phyloP scores from a whole-genome alignment of 2,888 invertebrate species.

The Tortricodes alternella region DNA sequence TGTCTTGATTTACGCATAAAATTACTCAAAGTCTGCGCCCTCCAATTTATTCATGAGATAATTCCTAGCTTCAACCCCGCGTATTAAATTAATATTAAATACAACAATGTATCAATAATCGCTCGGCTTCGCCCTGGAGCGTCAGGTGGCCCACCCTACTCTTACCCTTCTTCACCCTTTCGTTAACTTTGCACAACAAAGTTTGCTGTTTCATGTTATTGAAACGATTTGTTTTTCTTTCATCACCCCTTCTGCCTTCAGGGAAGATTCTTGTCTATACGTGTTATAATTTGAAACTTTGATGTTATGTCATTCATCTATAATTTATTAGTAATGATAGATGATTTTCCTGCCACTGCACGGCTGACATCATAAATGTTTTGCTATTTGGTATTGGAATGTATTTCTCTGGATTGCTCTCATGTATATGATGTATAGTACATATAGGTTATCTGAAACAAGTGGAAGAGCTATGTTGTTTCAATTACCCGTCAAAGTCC shows the following conservation, averaged over 20 bases:
- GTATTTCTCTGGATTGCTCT: not conserved
- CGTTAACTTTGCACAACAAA: conserved; percentile 65
- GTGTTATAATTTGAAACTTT: conserved; percentile 43
- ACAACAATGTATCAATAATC: conserved; percentile 49
- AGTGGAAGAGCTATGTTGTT: conserved; percentile 43
- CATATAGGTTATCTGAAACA: conserved; percentile 7
- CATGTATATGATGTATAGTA: too few relatives aligned
- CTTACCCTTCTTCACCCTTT: conserved; percentile 39
- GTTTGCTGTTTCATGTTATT: conserved; percentile 75
- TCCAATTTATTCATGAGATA: conserved; percentile 29
- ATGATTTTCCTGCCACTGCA: too few relatives aligned
- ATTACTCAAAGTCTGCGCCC: conserved; percentile 8
- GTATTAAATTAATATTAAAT: conserved; percentile 44
- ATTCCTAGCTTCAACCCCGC: conserved; percentile 15
- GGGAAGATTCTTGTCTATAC: conserved; percentile 44
- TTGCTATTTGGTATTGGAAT: too few relatives aligned
- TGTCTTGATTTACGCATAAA: not conserved
- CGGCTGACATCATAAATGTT: too few relatives aligned
- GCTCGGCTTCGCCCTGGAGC: conserved; percentile 35
- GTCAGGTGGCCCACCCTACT: conserved; percentile 1
- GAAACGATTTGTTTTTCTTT: conserved; percentile 79
- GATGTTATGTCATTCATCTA: too few relatives aligned
- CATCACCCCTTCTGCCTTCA: conserved; percentile 60
- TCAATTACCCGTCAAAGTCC: conserved; percentile 59
- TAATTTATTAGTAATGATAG: too few relatives aligned